These are phyloP conservation scores for Helicolenus hilgendorfi DNA, from an alignment of 2,797 vertebrate genomes.

Conservation along the genomic window DNA sequence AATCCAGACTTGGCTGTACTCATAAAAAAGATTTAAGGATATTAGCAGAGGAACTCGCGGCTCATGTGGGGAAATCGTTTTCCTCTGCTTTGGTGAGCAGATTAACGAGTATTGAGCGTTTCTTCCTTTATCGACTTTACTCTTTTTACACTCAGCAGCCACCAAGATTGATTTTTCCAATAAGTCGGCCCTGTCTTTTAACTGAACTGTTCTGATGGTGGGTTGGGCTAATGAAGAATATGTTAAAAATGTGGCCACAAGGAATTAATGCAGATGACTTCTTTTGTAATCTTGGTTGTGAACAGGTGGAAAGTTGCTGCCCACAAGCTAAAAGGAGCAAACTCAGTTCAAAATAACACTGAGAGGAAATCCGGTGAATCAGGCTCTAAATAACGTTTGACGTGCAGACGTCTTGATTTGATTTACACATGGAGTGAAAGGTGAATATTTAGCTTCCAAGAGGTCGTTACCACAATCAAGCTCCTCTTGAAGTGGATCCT, in stretches of 20 bases:
- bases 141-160: constrained; percentile 9
- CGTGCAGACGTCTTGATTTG: constrained; percentile 37
- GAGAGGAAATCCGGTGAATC: background rate
- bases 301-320: background rate
- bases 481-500: constrained; percentile 50
- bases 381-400: constrained; percentile 15
- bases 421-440: constrained; percentile 56
- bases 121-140: constrained; percentile 42
- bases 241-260: background rate
- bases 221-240: constrained; percentile 2
- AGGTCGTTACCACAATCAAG: constrained; percentile 62
- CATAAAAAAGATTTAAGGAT: background rate
- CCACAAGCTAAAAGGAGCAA: background rate
- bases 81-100: constrained; percentile 24
- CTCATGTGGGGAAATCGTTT: background rate
- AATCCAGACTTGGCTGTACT: background rate
- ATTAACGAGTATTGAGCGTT: constrained; percentile 42
- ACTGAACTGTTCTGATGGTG: constrained; percentile 14
- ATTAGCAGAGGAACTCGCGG: background rate
- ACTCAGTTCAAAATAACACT: background rate
- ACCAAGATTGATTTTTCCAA: constrained; percentile 48
- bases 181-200: constrained; percentile 26
- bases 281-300: background rate
- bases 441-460: constrained; percentile 65
- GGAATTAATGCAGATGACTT: background rate